Conservation (phyloP, 2,888 invertebrate species). For the Drosophila merina region DNA sequence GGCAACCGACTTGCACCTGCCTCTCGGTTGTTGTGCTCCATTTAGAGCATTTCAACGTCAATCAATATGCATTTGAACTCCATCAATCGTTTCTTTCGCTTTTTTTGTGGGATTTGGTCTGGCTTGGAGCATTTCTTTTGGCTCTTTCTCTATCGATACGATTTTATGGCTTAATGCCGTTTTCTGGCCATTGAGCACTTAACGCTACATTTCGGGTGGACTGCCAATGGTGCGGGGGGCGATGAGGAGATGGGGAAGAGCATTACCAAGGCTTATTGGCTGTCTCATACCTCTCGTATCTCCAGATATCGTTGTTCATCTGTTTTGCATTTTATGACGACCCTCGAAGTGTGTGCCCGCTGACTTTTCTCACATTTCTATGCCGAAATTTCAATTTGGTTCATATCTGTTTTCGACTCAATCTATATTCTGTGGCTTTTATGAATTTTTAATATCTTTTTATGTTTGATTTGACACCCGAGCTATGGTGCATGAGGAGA, state of each 20-base stretch:
- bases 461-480: constrained; percentile 80
- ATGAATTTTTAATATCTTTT: constrained; percentile 76
- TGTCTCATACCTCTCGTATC: constrained; percentile 58
- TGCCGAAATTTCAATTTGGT: constrained; percentile 56
- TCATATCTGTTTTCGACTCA: constrained; percentile 46
- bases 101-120: constrained; percentile 40
- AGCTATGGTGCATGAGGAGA: constrained; percentile 59
- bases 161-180: constrained; percentile 80
- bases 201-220: constrained; percentile 70
- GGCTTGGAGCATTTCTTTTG: constrained; percentile 51
- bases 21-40: constrained; percentile 67
- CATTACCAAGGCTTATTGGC: constrained; percentile 66
- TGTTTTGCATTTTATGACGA: constrained; percentile 73
- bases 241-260: constrained; percentile 8
- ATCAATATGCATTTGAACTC: constrained; percentile 80
- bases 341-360: constrained; percentile 39
- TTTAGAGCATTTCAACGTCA: constrained; percentile 78
- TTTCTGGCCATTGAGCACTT: constrained; percentile 75
- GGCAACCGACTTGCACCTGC: constrained; percentile 71
- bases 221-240: not conserved
- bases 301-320: constrained; percentile 40
- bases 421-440: constrained; percentile 24
- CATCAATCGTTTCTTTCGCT: constrained; percentile 63
- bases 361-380: constrained; percentile 71
- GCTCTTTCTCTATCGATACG: constrained; percentile 63